Base-by-base conservation (phyloP, 2,888 invertebrate genomes). In the Diaphora mendica region DNA sequence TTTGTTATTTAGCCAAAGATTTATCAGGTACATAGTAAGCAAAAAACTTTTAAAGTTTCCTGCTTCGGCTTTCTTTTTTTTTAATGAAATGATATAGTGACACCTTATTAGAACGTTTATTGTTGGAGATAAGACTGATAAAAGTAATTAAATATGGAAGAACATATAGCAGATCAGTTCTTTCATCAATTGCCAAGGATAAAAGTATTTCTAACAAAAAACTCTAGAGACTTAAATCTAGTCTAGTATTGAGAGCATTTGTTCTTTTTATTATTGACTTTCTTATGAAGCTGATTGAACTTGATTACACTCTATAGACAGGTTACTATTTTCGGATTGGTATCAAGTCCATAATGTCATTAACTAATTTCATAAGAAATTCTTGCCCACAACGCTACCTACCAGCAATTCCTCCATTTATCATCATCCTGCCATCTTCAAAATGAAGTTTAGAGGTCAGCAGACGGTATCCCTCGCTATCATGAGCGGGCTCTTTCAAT, bases 1-100 rank as follows among this genome's bases (percentile, higher is more conserved):
- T 26, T 55, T 65, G 30, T 70, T 70, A 17, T 70, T 26, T 70
- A 42, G 70, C 23, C 62, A 23, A n/a, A 70, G 42, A 70, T 70
- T 62, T 62, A 62, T 70, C 70, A 42, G 62, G 13, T 17, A 30
- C 17, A 9, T 30, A 42, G 69, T 39, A 20, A 69, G 44, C 70
- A 70, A 42, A 62, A 70, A 15, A 23, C 39, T 5, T 23, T 30
- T 20, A 51, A 23, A 26, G 3, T 62, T 62, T 11, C 44, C 13
- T 30, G 30, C 62, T 62, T 33, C 30, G 42, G 42, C 70, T 70
- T 70, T 69, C 39, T 44, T 42, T 62, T 69, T 55, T 48, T n/a
- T 35, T 55, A 17, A 55, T 35, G 51, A n/a, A 35, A 35, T 8
- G 30, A 62, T 17, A 30, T 30, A 62, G 5, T 17, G 2, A 7